A percentile compares a stretch with the other conserved stretches of the same genome.
Evolutionary conservation across 1,140 invertebrate species (phyloP).

Genomic region (Nasonia giraulti): DNA sequence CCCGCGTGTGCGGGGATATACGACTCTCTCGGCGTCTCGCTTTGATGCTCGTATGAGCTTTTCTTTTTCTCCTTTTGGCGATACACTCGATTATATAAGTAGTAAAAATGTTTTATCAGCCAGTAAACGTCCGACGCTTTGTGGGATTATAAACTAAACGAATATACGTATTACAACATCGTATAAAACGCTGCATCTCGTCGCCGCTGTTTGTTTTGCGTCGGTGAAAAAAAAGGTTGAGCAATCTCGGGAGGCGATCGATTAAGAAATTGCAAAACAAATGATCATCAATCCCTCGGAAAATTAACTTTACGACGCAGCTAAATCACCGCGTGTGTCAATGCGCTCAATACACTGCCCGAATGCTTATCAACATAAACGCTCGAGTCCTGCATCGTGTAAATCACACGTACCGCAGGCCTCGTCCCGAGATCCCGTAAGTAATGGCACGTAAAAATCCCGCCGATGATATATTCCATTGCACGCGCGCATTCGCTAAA

Average conservation of each 20-base stretch:
- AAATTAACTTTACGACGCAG: conserved; percentile 36
- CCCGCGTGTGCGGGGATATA: too few relatives aligned
- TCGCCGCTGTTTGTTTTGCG: background rate
- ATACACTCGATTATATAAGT: conserved; percentile 3
- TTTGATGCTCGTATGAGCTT: background rate
- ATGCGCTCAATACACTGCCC: conserved; percentile 16
- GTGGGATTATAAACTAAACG: conserved; percentile 1
- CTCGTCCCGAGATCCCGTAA: conserved; percentile 21
- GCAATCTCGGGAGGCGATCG: background rate
- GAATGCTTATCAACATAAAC: conserved; percentile 43
- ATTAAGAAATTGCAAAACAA: conserved; percentile 30
- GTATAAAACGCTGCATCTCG: background rate
- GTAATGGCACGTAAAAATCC: conserved; percentile 50
- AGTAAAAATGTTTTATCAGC: conserved; percentile 25
- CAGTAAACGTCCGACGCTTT: background rate
- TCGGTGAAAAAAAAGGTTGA: background rate
- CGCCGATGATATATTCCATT: conserved; percentile 16
- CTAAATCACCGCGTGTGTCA: conserved; percentile 41
- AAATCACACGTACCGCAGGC: conserved; percentile 31
- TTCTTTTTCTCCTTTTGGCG: background rate
- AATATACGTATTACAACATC: background rate
- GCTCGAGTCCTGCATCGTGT: conserved; percentile 17
- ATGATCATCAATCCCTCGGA: conserved; percentile 35
- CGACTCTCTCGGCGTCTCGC: background rate
- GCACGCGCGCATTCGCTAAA: conserved; percentile 6